Conservation (phyloP, 2,113 vertebrate genomes). For the Campylorhamphus procurvoides region DNA sequence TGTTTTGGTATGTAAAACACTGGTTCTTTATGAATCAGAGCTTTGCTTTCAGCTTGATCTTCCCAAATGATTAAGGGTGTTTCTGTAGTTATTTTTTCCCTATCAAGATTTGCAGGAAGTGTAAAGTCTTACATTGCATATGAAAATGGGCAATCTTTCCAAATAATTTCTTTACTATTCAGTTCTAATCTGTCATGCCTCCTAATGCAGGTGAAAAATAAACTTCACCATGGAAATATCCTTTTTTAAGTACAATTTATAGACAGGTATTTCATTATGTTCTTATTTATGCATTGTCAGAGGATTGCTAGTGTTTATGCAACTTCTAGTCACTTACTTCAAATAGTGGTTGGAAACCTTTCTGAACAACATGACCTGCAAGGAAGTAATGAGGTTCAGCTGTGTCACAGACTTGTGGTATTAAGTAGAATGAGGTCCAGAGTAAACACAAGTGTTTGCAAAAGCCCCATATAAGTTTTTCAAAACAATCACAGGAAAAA, state of each 20-base stretch:
- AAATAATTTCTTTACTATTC: constrained; percentile 61
- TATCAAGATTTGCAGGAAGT: constrained; percentile 28
- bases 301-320: constrained; percentile 52
- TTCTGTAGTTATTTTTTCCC: neutral
- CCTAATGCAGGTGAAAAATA: constrained; percentile 65
- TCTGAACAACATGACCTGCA: neutral
- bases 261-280: constrained; percentile 31
- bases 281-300: constrained; percentile 53
- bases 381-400: neutral
- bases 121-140: neutral
- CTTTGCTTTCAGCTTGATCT: neutral
- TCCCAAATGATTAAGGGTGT: neutral
- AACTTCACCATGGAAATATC: constrained; percentile 57
- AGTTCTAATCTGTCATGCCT: constrained; percentile 54
- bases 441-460: neutral
- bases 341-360: constrained; percentile 17
- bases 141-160: constrained; percentile 42
- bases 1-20: neutral
- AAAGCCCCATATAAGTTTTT: neutral
- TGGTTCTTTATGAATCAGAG: neutral
- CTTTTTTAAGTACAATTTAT: constrained; percentile 64
- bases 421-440: neutral
- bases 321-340: constrained; percentile 32
- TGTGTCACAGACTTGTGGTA: neutral
- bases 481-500: neutral